A percentile compares a stretch with the other conserved stretches of the same genome.
Conservation (phyloP, 2,797 vertebrate species). For the Avahi laniger region DNA sequence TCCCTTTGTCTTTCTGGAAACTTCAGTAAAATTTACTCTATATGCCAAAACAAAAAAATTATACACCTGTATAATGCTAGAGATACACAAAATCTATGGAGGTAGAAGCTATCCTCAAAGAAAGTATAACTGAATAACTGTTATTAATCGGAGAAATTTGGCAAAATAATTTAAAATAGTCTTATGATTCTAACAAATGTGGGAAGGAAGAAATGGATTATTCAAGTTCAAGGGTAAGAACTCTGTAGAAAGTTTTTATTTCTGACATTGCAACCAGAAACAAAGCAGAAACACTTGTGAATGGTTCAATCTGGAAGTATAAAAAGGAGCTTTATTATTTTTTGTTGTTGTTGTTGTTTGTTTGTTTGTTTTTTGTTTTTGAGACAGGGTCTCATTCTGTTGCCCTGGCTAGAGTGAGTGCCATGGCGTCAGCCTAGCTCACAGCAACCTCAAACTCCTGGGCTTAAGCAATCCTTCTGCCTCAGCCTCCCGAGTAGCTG, state of each 20-base stretch:
- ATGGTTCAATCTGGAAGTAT: background rate
- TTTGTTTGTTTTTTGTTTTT: too few relatives aligned
- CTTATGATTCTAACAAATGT: background rate
- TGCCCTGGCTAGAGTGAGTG: too few relatives aligned
- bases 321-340: background rate
- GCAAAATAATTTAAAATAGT: background rate
- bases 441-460: background rate
- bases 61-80: background rate
- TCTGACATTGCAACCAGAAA: background rate
- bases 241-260: background rate
- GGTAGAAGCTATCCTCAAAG: background rate
- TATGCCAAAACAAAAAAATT: background rate
- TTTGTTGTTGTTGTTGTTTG: too few relatives aligned
- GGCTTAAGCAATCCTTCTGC: background rate
- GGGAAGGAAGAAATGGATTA: background rate
- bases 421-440: too few relatives aligned
- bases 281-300: background rate
- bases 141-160: background rate
- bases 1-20: background rate
- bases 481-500: background rate
- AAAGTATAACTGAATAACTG: background rate
- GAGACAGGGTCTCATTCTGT: too few relatives aligned
- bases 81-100: background rate
- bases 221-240: background rate
- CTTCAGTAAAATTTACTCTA: conserved; percentile 27